A percentile compares a stretch with the other conserved stretches of the same genome.
Evolutionary conservation across 2,888 invertebrate species (phyloP).

Genomic region (Itoplectis maculator): DNA sequence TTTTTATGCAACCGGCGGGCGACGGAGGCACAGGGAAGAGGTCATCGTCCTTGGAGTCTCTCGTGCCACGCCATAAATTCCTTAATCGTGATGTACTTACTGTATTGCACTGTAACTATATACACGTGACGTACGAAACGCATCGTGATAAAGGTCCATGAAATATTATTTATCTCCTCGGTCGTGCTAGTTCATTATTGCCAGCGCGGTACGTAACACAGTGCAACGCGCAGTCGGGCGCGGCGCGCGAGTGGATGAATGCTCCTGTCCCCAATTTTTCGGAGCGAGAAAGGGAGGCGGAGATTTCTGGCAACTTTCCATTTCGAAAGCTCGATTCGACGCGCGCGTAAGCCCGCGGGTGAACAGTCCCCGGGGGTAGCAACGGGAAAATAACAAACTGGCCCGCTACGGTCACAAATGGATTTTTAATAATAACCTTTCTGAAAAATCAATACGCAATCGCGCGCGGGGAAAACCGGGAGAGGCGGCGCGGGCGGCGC

Average conservation of each 20-base stretch:
- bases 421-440: slow-evolving; percentile 72
- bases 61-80: slow-evolving; percentile 62
- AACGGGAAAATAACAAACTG: slow-evolving; percentile 64
- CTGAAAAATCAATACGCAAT: slow-evolving; percentile 69
- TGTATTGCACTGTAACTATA: slow-evolving; percentile 29
- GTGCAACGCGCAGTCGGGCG: slow-evolving; percentile 23
- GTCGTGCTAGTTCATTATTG: slow-evolving; percentile 39
- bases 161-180: slow-evolving; percentile 60
- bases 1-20: slow-evolving; percentile 56
- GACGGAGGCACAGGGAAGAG: slow-evolving; percentile 59
- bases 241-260: slow-evolving; percentile 54
- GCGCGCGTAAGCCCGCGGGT: slow-evolving; percentile 51
- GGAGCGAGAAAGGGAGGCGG: neutral
- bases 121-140: slow-evolving; percentile 28
- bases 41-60: slow-evolving; percentile 59
- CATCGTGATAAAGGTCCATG: slow-evolving; percentile 59
- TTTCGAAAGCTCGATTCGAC: slow-evolving; percentile 61
- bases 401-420: slow-evolving; percentile 68
- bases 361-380: slow-evolving; percentile 52
- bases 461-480: slow-evolving; percentile 12
- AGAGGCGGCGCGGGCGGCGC: slow-evolving; percentile 11
- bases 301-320: slow-evolving; percentile 66
- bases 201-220: slow-evolving; percentile 44
- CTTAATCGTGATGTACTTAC: slow-evolving; percentile 62
- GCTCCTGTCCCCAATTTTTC: slow-evolving; percentile 44